Conservation (phyloP, 2,797 vertebrate species). For the Taeniopygia guttata region DNA sequence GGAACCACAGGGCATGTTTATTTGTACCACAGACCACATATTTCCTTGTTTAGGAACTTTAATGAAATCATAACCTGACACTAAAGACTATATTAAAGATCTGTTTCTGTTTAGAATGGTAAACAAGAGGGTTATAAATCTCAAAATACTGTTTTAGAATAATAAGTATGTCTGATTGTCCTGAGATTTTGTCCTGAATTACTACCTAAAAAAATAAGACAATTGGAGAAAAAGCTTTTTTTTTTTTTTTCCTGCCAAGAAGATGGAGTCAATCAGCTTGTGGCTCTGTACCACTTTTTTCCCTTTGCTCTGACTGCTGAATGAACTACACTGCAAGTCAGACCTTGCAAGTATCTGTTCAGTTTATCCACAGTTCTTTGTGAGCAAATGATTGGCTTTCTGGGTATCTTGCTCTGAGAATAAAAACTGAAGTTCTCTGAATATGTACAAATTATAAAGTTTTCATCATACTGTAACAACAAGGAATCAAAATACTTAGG, state of each 20-base stretch:
- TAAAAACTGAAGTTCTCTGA: not conserved
- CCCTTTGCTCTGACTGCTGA: not conserved
- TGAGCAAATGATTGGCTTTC: not conserved
- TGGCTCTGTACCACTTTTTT: not conserved
- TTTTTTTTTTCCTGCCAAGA: not conserved
- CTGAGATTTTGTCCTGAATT: not conserved
- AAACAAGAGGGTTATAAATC: conserved; percentile 3
- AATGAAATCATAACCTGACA: conserved; percentile 26
- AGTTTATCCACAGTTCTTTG: not conserved
- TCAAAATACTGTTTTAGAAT: not conserved
- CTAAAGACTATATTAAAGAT: conserved; percentile 16
- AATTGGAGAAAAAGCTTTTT: not conserved
- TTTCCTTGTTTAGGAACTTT: conserved; percentile 41
- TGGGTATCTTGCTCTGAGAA: not conserved
- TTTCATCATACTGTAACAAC: not conserved
- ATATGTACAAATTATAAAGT: not conserved
- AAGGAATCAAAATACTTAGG: not conserved
- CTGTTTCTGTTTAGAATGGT: conserved; percentile 12
- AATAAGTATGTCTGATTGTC: not conserved
- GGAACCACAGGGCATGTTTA: conserved; percentile 19
- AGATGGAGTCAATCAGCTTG: not conserved
- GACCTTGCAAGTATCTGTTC: not conserved
- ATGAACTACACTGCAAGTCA: not conserved
- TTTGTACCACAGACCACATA: conserved; percentile 25
- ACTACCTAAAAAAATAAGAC: not conserved